Conservation (phyloP, 2,888 invertebrate genomes). For the Miltochrista miniata region DNA sequence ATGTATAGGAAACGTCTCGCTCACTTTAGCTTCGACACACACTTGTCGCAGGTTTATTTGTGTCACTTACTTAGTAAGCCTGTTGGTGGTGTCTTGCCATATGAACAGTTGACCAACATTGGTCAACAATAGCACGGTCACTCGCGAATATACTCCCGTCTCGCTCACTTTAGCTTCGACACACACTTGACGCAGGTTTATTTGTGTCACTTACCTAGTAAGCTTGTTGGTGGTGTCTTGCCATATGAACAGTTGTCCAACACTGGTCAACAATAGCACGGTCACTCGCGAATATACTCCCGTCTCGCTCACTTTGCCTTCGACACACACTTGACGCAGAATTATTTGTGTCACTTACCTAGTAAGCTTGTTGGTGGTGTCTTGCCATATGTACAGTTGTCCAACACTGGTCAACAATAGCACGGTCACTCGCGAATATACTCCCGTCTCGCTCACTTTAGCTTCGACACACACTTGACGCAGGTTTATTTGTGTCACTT, state of each 20-base stretch:
- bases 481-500: too few species aligned
- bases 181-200: too few species aligned
- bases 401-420: slow-evolving; percentile 85
- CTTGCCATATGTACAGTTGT: slow-evolving; percentile 87
- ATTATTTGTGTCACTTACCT: too few species aligned
- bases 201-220: slow-evolving; percentile 79
- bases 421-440: slow-evolving; percentile 82
- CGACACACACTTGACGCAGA: too few species aligned
- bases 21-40: too few species aligned
- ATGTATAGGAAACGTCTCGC: too few species aligned
- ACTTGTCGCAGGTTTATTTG: too few species aligned
- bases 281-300: slow-evolving; percentile 80
- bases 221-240: slow-evolving; percentile 83
- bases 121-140: slow-evolving; percentile 85
- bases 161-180: too few species aligned
- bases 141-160: slow-evolving; percentile 73
- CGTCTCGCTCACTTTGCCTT: too few species aligned
- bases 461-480: too few species aligned
- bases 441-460: too few species aligned
- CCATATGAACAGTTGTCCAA: slow-evolving; percentile 87
- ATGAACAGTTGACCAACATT: slow-evolving; percentile 85
- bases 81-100: slow-evolving; percentile 86
- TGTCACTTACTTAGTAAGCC: slow-evolving; percentile 80
- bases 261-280: slow-evolving; percentile 84
- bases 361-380: slow-evolving; percentile 80